Base-by-base conservation (phyloP, 2,797 vertebrate genomes). In the Ptychadena robeensis region DNA sequence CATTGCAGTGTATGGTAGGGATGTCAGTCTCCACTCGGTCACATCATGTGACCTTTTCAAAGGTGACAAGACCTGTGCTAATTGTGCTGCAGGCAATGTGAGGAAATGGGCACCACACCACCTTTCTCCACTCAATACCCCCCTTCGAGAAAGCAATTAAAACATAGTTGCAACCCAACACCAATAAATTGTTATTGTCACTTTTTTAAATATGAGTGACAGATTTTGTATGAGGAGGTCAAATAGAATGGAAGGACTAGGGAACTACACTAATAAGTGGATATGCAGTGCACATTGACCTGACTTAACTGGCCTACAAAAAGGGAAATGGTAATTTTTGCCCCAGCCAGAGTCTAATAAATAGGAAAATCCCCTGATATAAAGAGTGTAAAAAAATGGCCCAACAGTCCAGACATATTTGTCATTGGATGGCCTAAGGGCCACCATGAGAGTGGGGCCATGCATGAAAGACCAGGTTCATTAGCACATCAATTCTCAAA, bases 21-120 rank as follows among this genome's bases (percentile, higher is more conserved):
- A 61, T 9, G 59, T 28, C 59, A 61, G 27, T 11, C 59, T 61
- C 59, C 25, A 25, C n/a, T 28, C 59, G 27, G 59, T 61, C 59
- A 61, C 10, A 25, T 28, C 59, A 61, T 61, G 59, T 61, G 59
- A 61, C 59, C 59, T 61, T 61, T 61, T 28, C 59, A 61, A 28
- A 61, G 59, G 59, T 61, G 59, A 61, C n/a, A 28, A 61, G 59
- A 61, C 59, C 59, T 61, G 59, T 10, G 10, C 59, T 61, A 9
- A 61, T 28, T 61, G 9, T 61, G 59, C 59, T 25, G n/a, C 59
- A 10, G 59, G 59, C 59, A 28, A 8, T 61, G 44, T 28, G 59
- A 12, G 59, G 15, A 40, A 28, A 12, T 4, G 25, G 59, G 8
- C 27, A 61, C n/a, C 8, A 11, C 25, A 9, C 27, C 7, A 14